Evolutionary conservation across 1,140 invertebrate genomes (phyloP).

Genomic region (Dendrolimus punctatus): DNA sequence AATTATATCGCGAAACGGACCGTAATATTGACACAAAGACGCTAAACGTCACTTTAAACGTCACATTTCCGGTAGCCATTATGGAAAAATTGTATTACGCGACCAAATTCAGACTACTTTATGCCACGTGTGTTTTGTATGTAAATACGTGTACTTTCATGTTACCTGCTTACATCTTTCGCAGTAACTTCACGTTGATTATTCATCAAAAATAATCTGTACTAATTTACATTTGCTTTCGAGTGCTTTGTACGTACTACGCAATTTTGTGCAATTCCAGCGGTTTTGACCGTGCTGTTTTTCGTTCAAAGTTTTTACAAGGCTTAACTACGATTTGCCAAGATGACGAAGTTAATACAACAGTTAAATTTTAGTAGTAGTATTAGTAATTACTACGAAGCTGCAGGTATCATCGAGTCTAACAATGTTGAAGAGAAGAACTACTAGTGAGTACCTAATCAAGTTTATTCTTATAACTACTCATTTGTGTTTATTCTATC

Average conservation of each 20-base stretch:
- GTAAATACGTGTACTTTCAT: conserved; percentile 15
- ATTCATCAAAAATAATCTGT: conserved; percentile 13
- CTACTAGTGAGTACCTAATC: conserved; percentile 41
- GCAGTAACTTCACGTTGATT: conserved; percentile 19
- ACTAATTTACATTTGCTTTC: conserved; percentile 21
- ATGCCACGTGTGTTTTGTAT: conserved; percentile 14
- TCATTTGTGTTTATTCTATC: background rate
- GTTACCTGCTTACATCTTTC: conserved; percentile 8
- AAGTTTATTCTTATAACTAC: conserved; percentile 6
- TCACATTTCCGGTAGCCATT: conserved; percentile 54
- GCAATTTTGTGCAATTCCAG: conserved; percentile 31
- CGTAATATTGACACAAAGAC: conserved; percentile 5
- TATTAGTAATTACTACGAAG: conserved; percentile 60
- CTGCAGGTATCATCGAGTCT: conserved; percentile 37
- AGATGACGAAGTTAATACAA: conserved; percentile 68
- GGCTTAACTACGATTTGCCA: conserved; percentile 63
- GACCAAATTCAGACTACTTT: conserved; percentile 25
- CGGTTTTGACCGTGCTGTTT: conserved; percentile 53
- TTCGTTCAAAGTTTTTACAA: conserved; percentile 44
- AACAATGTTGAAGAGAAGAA: conserved; percentile 28
- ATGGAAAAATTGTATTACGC: conserved; percentile 40
- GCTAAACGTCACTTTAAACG: conserved; percentile 7
- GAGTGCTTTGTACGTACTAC: conserved; percentile 34
- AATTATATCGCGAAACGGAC: conserved; percentile 25
- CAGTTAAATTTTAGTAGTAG: conserved; percentile 66